Evolutionary conservation across 2,888 invertebrate species (phyloP), one percentile per base, ranked within the genome.

Genomic region (Terebella lapidaria): DNA sequence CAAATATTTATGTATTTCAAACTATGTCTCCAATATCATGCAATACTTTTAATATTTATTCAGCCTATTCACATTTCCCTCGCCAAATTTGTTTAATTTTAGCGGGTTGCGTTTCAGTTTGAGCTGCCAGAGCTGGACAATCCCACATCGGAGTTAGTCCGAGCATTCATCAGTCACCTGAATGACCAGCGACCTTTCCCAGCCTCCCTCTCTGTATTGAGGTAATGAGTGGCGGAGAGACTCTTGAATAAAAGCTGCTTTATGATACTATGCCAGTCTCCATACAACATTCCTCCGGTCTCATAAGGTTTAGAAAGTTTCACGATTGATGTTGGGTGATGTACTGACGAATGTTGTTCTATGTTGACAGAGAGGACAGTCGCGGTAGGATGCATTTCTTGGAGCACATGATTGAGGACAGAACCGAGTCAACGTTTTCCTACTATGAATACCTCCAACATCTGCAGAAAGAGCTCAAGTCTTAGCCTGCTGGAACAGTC

Each of bases 361-460:
- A n/a, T n/a, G n/a, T 49, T 82, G 83, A 28, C 85, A 94, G 95
- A 81, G 96, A 99, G 79, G 94, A 94, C 82, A 92, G 94, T 70
- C 89, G 90, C 59, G 86, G 87, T 60, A 86, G 92, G 68, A 85
- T 86, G 59, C 80, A 87, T 70, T 94, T 99, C 83, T 87, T 90
- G 64, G 92, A 94, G 75, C 87, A 88, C 72, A 86, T 99, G 74
- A 86, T 95, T 54, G 97, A 99, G 81, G 99, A 99, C 83, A 86
- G 95, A 74, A 88, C 91, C 65, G 97, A 99, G 80, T 90, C 90
- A 60, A 89, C 92, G 57, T 88, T 94, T 83, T 94, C 94, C 70
- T 97, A 97, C 84, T 92, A 93, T 82, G 97, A 99, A 86, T 99
- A 99, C 84, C 85, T 99, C 81, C 95, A 97, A 83, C 94, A 95